Evolutionary conservation across 2,797 vertebrate genomes (phyloP), one percentile per base, ranked within the genome.

Genomic region (Sebastes oblongus): DNA sequence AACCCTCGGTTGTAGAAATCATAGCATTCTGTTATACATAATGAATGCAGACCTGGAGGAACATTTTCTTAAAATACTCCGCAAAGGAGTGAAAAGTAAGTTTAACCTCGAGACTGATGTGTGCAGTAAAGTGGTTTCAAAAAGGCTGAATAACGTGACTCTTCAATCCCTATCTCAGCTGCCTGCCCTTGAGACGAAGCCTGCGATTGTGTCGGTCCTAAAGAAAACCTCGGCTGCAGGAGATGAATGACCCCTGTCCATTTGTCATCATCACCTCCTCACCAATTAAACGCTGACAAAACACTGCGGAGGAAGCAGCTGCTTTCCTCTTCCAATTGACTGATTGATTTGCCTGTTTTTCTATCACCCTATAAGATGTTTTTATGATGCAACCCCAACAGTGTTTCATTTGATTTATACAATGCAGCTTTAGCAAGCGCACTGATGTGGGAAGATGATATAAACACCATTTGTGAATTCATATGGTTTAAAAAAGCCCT

Each of bases 291-390:
- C 3, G 4, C 36, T 0, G 12, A 54, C 66, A 65, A 75, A 87
- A 80, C 80, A 50, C 65, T 25, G 58, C 62, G 27, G 83, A 55
- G 74, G 78, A 80, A 79, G 75, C 66, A 86, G 84, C 81, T 80
- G 84, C 83, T 89, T 88, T 88, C 87, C 87, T 90, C 86, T 82
- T 66, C 78, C 85, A 87, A 91, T 85, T 87, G 84, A 82, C 74
- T 80, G 89, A 92, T 86, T 89, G 87, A 90, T 88, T 89, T 73
- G 55, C 39, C 61, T 42, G 65, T 76, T 88, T 89, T 82, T 64
- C 73, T 61, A 58, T 86, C 69, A 84, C 39, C 66, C 34, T 66
- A 56, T 79, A 77, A 62, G 78, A 83, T 75, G 72, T 66, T 75
- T 87, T 83, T 68, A 86, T 81, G 78, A 87, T 46, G 55, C 29